Evolutionary conservation across 92 coral and sea anemone genomes (phyloP).

Genomic region (Bergia puertoricense): DNA sequence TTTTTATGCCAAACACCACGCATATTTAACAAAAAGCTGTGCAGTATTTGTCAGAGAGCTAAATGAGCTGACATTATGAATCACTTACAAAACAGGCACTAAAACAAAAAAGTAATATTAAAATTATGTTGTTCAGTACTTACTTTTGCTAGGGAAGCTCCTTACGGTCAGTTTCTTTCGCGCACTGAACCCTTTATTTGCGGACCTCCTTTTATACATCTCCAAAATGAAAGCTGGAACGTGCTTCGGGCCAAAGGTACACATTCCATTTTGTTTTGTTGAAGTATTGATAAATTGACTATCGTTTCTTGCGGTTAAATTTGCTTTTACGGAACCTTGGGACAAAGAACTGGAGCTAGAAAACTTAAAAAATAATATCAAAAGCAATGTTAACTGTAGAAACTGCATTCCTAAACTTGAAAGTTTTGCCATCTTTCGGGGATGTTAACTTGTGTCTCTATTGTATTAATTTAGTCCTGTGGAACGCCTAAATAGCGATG

Average conservation of each 20-base stretch:
- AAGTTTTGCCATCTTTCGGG: constrained; percentile 9
- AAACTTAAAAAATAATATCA: neutral
- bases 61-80: neutral
- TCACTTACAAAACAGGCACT: neutral
- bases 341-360: neutral
- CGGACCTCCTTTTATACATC: neutral
- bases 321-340: neutral
- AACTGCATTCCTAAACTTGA: neutral
- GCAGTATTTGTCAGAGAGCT: neutral
- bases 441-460: neutral
- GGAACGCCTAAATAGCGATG: neutral
- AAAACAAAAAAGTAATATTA: too few species aligned
- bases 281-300: neutral
- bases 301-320: neutral
- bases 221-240: neutral
- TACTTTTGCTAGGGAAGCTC: constrained; percentile 15
- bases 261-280: neutral
- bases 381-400: neutral
- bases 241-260: neutral
- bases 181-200: neutral
- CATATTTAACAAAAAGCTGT: neutral
- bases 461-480: neutral
- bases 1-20: neutral
- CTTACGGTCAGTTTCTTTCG: neutral
- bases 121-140: neutral